Evolutionary conservation across 2,888 invertebrate genomes (phyloP).

Genomic region (Ischnus inquisitorius): DNA sequence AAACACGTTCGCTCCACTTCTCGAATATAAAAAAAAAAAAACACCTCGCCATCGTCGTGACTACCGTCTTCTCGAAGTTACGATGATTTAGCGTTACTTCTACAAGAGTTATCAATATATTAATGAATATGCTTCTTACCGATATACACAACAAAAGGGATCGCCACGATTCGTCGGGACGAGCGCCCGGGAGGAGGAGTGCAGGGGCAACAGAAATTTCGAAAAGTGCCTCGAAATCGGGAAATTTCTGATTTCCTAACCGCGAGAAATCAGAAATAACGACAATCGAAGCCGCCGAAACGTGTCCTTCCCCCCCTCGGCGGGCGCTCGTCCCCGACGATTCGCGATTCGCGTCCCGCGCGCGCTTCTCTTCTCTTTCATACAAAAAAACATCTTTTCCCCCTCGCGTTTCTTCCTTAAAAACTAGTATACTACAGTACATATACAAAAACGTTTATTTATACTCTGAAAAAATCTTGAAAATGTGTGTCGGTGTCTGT

Average conservation of each 20-base stretch:
- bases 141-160: conserved; percentile 81
- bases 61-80: neutral
- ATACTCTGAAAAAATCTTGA: conserved; percentile 72
- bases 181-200: conserved; percentile 84
- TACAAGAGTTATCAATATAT: conserved; percentile 78
- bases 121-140: conserved; percentile 81
- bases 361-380: conserved; percentile 67
- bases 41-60: neutral
- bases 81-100: conserved; percentile 39
- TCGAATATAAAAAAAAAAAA: conserved; percentile 5
- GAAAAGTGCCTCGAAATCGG: neutral
- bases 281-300: neutral
- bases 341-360: conserved; percentile 60
- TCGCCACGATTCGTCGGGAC: conserved; percentile 63
- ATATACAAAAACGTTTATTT: conserved; percentile 82
- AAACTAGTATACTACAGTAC: conserved; percentile 83
- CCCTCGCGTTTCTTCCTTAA: conserved; percentile 31
- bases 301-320: conserved; percentile 78
- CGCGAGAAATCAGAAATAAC: conserved; percentile 10
- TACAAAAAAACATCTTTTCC: conserved; percentile 77
- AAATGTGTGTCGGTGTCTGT: conserved; percentile 47
- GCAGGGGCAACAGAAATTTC: neutral
- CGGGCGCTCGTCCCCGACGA: conserved; percentile 67
- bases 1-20: conserved; percentile 11
- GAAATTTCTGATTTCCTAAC: conserved; percentile 26